A percentile compares a stretch with the other conserved stretches of the same genome.
These are phyloP conservation scores for Oophaga pumilio DNA, from an alignment of 2,113 vertebrate species.

Conservation along the genomic window DNA sequence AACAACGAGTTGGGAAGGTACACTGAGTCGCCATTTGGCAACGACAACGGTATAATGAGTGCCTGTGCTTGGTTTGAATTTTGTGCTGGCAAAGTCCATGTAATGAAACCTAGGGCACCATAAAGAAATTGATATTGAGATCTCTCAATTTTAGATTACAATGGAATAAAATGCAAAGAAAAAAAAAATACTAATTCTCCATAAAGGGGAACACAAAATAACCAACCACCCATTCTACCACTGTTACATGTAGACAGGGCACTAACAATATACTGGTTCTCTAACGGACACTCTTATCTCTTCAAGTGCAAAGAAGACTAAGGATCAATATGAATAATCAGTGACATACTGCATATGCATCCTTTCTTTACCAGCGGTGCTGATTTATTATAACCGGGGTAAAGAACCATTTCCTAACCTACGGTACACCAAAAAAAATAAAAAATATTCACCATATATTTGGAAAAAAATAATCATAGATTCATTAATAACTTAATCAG, in stretches of 20 bases:
- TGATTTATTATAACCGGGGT: neutral
- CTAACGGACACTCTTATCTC: neutral
- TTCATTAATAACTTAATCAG: neutral
- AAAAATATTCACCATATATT: neutral
- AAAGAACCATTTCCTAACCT: neutral
- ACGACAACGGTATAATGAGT: no score
- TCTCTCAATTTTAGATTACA: neutral
- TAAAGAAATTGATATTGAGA: no score
- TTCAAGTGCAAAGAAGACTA: slow-evolving; percentile 26
- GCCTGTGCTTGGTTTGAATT: no score
- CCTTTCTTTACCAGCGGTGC: neutral
- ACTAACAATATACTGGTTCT: neutral
- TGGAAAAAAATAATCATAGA: neutral
- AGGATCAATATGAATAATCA: slow-evolving; percentile 8
- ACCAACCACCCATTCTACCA: neutral
- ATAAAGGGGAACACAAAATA: neutral
- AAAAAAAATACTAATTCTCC: neutral
- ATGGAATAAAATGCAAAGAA: neutral
- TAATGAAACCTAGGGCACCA: neutral
- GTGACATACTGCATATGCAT: neutral
- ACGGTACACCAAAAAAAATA: neutral
- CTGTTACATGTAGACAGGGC: neutral
- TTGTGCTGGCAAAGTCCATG: no score
- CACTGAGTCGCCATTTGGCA: no score
- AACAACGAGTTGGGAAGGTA: no score